These are phyloP conservation scores for Scleropages formosus DNA, from an alignment of 2,797 vertebrate species.

Conservation along the genomic window DNA sequence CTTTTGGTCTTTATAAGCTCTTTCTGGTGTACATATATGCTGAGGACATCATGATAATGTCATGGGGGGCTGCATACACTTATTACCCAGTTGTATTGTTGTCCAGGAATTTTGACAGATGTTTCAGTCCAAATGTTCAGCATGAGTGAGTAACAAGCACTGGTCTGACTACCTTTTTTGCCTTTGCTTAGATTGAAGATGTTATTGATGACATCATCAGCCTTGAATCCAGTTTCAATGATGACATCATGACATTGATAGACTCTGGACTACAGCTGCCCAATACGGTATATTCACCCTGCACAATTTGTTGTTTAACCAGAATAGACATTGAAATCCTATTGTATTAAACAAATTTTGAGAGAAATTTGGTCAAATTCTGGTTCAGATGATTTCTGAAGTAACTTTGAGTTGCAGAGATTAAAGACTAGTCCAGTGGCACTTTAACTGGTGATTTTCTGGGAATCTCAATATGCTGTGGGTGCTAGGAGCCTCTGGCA, in stretches of 20 bases:
- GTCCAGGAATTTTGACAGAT: too few species aligned
- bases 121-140: too few species aligned
- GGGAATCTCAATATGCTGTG: neutral
- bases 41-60: too few species aligned
- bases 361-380: neutral
- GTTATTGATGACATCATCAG: conserved; percentile 95
- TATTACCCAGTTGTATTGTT: too few species aligned
- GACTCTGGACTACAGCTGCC: conserved; percentile 82
- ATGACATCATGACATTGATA: conserved; percentile 85
- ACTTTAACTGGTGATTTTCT: too few species aligned
- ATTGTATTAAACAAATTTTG: neutral
- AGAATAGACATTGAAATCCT: neutral
- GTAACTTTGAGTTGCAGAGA: neutral
- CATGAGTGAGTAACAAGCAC: neutral
- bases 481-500: neutral
- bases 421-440: neutral
- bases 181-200: conserved; percentile 71
- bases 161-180: conserved; percentile 18
- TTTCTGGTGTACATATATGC: too few species aligned
- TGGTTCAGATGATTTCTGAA: neutral
- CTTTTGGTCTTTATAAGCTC: too few species aligned
- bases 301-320: neutral
- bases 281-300: conserved; percentile 73
- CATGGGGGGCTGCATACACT: too few species aligned
- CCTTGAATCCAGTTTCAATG: conserved; percentile 91